Evolutionary conservation across 1,140 invertebrate genomes (phyloP).

Genomic region (Probaryconus sp.): DNA sequence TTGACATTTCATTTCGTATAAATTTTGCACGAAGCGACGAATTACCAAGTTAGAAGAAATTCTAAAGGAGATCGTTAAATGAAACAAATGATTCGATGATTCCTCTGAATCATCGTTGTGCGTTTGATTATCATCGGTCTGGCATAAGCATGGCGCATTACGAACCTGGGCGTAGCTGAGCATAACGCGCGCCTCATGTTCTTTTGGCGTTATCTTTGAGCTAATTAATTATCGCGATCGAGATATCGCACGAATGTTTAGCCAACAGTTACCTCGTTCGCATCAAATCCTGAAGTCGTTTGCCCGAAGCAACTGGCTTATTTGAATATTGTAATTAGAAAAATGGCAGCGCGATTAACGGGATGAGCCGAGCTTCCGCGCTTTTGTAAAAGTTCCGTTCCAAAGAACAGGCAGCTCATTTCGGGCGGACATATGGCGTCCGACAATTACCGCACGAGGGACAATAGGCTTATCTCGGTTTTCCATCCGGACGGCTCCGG

Average conservation of each 20-base stretch:
- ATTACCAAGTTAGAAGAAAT: no score
- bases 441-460: slow-evolving; percentile 48
- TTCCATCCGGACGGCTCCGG: slow-evolving; percentile 14
- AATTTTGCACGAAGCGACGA: no score
- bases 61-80: no score
- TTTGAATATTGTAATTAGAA: slow-evolving; percentile 77
- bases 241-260: slow-evolving; percentile 73
- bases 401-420: slow-evolving; percentile 55
- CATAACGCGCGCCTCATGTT: slow-evolving; percentile 42
- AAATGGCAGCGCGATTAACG: slow-evolving; percentile 59
- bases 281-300: slow-evolving; percentile 30
- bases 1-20: no score
- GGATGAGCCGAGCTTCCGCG: slow-evolving; percentile 62
- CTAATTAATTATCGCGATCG: slow-evolving; percentile 74
- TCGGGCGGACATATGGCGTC: slow-evolving; percentile 66
- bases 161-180: slow-evolving; percentile 2
- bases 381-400: slow-evolving; percentile 61
- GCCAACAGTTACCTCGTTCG: slow-evolving; percentile 70
- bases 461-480: slow-evolving; percentile 47
- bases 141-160: slow-evolving; percentile 30
- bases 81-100: no score
- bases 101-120: slow-evolving; percentile 50
- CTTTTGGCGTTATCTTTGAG: slow-evolving; percentile 51
- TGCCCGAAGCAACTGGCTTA: slow-evolving; percentile 49
- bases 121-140: slow-evolving; percentile 38